Evolutionary conservation across 2,888 invertebrate species (phyloP).

Genomic region (Lycia hirtaria): DNA sequence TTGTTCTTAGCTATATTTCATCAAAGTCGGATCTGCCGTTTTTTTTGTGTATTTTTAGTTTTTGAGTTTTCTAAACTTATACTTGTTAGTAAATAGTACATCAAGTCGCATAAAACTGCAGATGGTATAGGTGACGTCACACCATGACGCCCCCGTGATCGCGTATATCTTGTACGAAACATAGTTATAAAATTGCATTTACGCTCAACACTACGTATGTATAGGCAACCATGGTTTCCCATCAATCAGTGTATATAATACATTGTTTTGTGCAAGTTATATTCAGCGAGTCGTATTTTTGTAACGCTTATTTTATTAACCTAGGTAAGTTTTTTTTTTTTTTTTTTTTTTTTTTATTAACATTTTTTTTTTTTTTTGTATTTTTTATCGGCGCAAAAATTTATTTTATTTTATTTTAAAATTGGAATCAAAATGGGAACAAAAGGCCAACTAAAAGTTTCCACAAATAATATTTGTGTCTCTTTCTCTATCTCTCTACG

Average conservation of each 20-base stretch:
- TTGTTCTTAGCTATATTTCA: too few species aligned
- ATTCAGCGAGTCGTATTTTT: background rate
- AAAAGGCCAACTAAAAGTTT: too few species aligned
- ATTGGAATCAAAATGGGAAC: too few species aligned
- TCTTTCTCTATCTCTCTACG: too few species aligned
- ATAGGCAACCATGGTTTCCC: slow-evolving; percentile 11
- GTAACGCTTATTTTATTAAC: background rate
- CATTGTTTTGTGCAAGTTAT: slow-evolving; percentile 12
- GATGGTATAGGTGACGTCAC: background rate
- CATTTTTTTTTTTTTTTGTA: too few species aligned
- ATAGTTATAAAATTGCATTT: slow-evolving; percentile 19
- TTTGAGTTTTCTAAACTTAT: too few species aligned
- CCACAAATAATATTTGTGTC: too few species aligned
- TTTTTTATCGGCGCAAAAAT: too few species aligned
- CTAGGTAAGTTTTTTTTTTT: slow-evolving; percentile 8
- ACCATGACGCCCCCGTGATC: slow-evolving; percentile 5
- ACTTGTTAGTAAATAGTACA: background rate
- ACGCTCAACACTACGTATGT: slow-evolving; percentile 7
- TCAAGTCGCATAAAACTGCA: background rate
- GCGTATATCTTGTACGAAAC: slow-evolving; percentile 6
- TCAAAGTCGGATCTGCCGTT: too few species aligned
- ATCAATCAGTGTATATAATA: slow-evolving; percentile 11
- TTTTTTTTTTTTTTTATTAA: too few species aligned
- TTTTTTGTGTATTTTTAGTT: too few species aligned
- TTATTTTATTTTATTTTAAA: too few species aligned